Base-by-base conservation (phyloP, 2,797 vertebrate species). In the Pseudochaenichthys georgianus region DNA sequence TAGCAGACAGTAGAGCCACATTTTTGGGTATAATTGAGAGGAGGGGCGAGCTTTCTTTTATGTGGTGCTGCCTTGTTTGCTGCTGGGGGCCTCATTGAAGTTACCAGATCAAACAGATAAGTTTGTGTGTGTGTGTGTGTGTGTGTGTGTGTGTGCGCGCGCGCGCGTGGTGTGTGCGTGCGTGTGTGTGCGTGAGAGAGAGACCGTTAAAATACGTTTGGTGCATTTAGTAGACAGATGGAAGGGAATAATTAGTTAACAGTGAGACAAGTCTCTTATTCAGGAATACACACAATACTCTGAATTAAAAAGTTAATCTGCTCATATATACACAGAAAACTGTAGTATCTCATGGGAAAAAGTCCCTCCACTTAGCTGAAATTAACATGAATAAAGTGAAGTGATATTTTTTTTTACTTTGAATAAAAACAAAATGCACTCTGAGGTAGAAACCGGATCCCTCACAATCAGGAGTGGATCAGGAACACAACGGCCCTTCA, bases 51-150 rank as follows among this genome's bases (percentile, higher is more conserved):
- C 12, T 38, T 71, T 80, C 85, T 89, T 92, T 92, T 81, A 88
- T 91, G 89, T 84, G 83, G 81, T 57, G 73, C 50, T 1, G 63
- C 59, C 64, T 69, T 68, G 80, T 77, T 86, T 78, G 81, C 74
- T 70, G 55, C 85, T 59, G 73, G 64, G 70, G 84, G 85, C 81
- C 81, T 83, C 81, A 81, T 50, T 69, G 60, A 55, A 77, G 69
- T 73, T 83, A 78, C 77, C 46, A 23, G 77, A 86, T 88, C 82
- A 89, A 87, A 91, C 47, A 31, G 66, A 72, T 54, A 72, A 80
- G 21, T 59, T 8, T 28, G 28, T 64, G 34, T 46, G 48, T 70
- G 5, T 77, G 72, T 43, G 47, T 55, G 64, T 50, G 58, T 82
- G 53, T 57, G 69, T 16, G 28, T 21, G 54, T 15, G 43, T 9